These are phyloP conservation scores for Urosaurus nigricauda DNA, from an alignment of 2,797 vertebrate species.

Conservation along the genomic window DNA sequence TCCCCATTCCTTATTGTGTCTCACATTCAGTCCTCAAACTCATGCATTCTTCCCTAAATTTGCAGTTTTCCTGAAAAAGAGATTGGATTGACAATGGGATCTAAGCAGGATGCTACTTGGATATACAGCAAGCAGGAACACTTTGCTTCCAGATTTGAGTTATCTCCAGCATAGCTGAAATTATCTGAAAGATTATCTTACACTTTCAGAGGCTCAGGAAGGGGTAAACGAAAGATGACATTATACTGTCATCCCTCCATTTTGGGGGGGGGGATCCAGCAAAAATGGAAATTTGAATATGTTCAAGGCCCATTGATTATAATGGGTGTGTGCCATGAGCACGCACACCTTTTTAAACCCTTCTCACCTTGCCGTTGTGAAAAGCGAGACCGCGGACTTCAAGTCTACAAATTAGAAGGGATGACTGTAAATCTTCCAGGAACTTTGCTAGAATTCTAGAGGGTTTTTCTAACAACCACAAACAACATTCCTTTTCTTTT, in stretches of 20 bases:
- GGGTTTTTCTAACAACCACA: background rate
- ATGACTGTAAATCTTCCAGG: background rate
- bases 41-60: background rate
- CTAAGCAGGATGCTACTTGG: background rate
- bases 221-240: background rate
- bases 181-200: background rate
- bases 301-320: too few relatives aligned
- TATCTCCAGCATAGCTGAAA: background rate
- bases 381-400: too few relatives aligned
- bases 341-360: too few relatives aligned
- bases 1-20: background rate
- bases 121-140: background rate
- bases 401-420: too few relatives aligned
- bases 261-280: too few relatives aligned
- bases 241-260: too few relatives aligned
- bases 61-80: background rate
- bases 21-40: background rate
- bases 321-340: too few relatives aligned
- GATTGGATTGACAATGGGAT: background rate
- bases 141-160: background rate
- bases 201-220: background rate
- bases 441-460: background rate
- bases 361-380: too few relatives aligned
- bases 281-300: too few relatives aligned
- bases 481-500: slow-evolving; percentile 33